Conservation (phyloP, 2,888 invertebrate species). For the Agapostemon virescens region DNA sequence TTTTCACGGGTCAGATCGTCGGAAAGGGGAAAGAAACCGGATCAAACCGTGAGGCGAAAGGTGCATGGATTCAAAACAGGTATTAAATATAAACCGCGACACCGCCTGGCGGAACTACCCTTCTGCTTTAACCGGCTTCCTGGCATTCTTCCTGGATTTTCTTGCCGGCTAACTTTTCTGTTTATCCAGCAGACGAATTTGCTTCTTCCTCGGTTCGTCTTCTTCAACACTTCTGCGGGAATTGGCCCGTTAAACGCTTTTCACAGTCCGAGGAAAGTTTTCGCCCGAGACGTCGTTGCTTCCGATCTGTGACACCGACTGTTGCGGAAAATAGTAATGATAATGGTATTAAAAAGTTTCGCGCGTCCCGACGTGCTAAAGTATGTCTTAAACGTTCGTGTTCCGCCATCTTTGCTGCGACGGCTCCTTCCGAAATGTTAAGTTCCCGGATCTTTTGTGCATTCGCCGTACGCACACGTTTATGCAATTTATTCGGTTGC, state of each 20-base stretch:
- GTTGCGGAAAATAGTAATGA: background rate
- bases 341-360: background rate
- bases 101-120: conserved; percentile 26
- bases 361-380: background rate
- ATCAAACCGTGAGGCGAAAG: conserved; percentile 31
- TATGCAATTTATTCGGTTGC: too few species aligned
- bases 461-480: too few species aligned
- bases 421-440: background rate
- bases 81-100: conserved; percentile 70
- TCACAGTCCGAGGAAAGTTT: background rate
- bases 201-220: background rate
- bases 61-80: conserved; percentile 64
- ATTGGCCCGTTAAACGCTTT: background rate
- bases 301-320: conserved; percentile 2
- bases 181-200: conserved; percentile 43
- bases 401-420: background rate
- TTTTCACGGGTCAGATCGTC: conserved; percentile 61
- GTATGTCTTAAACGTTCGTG: background rate
- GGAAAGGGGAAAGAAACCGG: conserved; percentile 29
- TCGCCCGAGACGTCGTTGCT: background rate
- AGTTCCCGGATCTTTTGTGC: too few species aligned
- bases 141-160: conserved; percentile 47
- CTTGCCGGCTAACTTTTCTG: conserved; percentile 40
- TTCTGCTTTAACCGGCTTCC: conserved; percentile 44
- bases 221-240: conserved; percentile 9